phyloP scores from a whole-genome alignment of 2,888 invertebrate genomes.

The Prostheceraeus crozeri region DNA sequence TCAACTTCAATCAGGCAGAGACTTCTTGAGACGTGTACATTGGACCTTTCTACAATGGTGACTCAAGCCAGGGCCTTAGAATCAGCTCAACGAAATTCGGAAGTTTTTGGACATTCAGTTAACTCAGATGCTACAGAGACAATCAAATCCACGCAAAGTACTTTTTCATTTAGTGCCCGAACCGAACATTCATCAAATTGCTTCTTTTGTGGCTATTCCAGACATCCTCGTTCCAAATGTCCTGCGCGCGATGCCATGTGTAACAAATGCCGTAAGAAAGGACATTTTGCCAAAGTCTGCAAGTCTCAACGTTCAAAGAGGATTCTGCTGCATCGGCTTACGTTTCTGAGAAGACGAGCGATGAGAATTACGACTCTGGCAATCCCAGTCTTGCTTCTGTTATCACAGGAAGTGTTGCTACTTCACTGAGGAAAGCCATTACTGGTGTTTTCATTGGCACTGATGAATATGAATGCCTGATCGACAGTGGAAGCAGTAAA shows the following conservation, averaged over 20 bases:
- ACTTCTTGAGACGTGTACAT: constrained; percentile 23
- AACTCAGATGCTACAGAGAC: constrained; percentile 12
- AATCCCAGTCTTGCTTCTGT: too few relatives aligned
- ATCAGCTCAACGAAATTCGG: too few relatives aligned
- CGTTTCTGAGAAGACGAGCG: too few relatives aligned
- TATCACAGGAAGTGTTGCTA: too few relatives aligned
- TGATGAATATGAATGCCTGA: constrained; percentile 29
- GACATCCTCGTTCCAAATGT: constrained; percentile 30
- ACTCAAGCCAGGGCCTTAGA: constrained; percentile 26
- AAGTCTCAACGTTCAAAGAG: constrained; percentile 4
- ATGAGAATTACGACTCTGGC: too few relatives aligned
- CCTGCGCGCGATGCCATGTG: constrained; percentile 25
- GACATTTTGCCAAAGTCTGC: constrained; percentile 34
- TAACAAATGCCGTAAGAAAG: constrained; percentile 26
- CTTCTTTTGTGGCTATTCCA: constrained; percentile 31
- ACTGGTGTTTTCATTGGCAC: too few relatives aligned
- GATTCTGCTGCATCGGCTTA: too few relatives aligned
- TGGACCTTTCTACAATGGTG: constrained; percentile 18
- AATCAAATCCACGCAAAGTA: constrained; percentile 4
- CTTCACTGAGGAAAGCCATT: too few relatives aligned
- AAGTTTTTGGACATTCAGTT: too few relatives aligned
- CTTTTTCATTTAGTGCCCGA: too few relatives aligned
- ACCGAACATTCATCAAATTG: constrained; percentile 21
- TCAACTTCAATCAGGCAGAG: constrained; percentile 24
- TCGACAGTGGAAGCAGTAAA: constrained; percentile 32